These are phyloP conservation scores for Zelleria hepariella DNA, from an alignment of 2,888 invertebrate species.

Conservation along the genomic window DNA sequence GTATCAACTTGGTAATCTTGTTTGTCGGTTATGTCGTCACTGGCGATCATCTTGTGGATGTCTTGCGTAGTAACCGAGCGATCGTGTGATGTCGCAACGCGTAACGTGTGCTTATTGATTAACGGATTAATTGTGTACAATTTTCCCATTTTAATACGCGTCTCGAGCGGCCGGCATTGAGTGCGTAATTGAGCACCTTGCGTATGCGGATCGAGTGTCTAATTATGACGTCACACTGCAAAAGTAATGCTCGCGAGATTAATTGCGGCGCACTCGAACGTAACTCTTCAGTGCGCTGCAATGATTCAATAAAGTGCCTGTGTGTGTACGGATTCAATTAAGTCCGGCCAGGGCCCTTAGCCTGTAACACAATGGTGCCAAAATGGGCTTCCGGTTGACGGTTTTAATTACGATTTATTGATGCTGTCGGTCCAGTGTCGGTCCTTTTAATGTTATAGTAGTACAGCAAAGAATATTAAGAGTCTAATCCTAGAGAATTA, in stretches of 20 bases:
- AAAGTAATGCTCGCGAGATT: background rate
- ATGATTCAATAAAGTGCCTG: background rate
- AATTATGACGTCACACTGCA: background rate
- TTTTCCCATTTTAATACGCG: background rate
- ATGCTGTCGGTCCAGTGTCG: too few species aligned
- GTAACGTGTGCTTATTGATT: background rate
- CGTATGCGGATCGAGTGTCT: background rate
- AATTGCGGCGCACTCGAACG: background rate
- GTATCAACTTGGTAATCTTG: constrained; percentile 24
- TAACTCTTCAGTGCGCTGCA: background rate
- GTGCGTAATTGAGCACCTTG: background rate
- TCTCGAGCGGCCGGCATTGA: background rate
- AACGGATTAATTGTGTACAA: background rate
- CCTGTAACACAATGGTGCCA: too few species aligned
- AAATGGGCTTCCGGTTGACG: too few species aligned
- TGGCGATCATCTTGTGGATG: constrained; percentile 9
- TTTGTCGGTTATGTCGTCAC: constrained; percentile 34
- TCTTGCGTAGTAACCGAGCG: constrained; percentile 1
- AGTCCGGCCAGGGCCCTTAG: background rate
- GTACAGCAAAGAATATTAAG: too few species aligned
- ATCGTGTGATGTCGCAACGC: background rate
- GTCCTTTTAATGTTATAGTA: too few species aligned
- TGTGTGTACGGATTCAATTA: background rate
- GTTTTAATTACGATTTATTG: too few species aligned
- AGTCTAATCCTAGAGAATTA: too few species aligned